A percentile compares a stretch with the other conserved stretches of the same genome.
Evolutionary conservation across 2,888 invertebrate species (phyloP).

Genomic region (Sinhomidia bicolor): DNA sequence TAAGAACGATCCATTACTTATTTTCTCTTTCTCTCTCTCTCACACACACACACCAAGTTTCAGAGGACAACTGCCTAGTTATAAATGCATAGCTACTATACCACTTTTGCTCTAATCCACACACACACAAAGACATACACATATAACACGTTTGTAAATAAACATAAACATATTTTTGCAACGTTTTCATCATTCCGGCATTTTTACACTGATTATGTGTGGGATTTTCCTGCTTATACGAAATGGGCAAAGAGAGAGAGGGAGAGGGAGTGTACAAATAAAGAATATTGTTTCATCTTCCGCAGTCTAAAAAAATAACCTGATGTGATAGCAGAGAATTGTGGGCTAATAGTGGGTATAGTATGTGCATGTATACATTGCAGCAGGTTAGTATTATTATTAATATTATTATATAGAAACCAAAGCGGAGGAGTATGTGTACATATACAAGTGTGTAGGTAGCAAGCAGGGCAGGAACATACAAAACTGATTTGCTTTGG

Average conservation of each 20-base stretch:
- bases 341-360: too few relatives aligned
- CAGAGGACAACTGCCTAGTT: too few relatives aligned
- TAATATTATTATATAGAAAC: too few relatives aligned
- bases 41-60: background rate
- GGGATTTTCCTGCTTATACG: background rate
- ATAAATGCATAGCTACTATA: background rate
- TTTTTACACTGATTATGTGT: background rate
- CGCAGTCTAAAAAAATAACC: background rate
- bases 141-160: background rate
- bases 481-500: too few relatives aligned
- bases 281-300: slow-evolving; percentile 34
- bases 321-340: slow-evolving; percentile 21
- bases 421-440: too few relatives aligned
- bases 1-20: background rate
- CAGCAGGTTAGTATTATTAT: too few relatives aligned
- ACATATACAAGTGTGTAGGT: background rate
- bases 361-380: too few relatives aligned
- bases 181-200: too few relatives aligned
- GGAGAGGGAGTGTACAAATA: background rate
- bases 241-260: too few relatives aligned
- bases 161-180: slow-evolving; percentile 15
- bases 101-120: background rate
- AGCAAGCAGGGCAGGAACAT: too few relatives aligned
- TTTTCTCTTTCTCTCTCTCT: background rate
- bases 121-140: too few relatives aligned